phyloP scores from a whole-genome alignment of 2,113 vertebrate species.

The Vombatus ursinus region DNA sequence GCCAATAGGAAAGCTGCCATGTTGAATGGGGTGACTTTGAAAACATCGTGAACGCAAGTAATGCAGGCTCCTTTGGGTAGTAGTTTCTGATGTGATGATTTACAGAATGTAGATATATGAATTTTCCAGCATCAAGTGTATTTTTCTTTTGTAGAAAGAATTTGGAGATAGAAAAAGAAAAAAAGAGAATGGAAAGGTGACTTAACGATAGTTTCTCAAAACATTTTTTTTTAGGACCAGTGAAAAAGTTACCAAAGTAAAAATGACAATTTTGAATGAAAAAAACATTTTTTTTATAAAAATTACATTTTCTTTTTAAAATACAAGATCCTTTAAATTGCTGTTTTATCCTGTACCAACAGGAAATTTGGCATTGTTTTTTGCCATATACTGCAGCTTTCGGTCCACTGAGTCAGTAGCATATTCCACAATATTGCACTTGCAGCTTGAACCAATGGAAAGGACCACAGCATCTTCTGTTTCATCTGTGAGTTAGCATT shows the following conservation, averaged over 20 bases:
- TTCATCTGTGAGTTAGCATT: conserved; percentile 85
- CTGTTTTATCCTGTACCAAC: conserved; percentile 84
- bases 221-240: conserved; percentile 85
- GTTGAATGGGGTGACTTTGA: conserved; percentile 79
- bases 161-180: conserved; percentile 80
- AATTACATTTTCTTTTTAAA: conserved; percentile 89
- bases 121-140: conserved; percentile 82
- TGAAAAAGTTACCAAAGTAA: conserved; percentile 90
- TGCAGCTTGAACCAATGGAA: conserved; percentile 84
- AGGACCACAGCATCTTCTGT: conserved; percentile 83
- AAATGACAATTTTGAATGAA: conserved; percentile 91
- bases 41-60: conserved; percentile 78
- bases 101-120: conserved; percentile 80
- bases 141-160: conserved; percentile 83
- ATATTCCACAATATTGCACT: conserved; percentile 91
- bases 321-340: conserved; percentile 89
- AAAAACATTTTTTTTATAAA: conserved; percentile 89
- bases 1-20: conserved; percentile 80
- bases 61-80: conserved; percentile 82
- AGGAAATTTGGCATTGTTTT: conserved; percentile 85
- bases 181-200: conserved; percentile 78
- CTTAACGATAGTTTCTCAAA: conserved; percentile 87
- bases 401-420: conserved; percentile 87
- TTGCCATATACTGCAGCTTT: conserved; percentile 86
- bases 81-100: conserved; percentile 76